Percentiles rank a stretch among this genome's conserved stretches.
These are phyloP conservation scores for Myanophis thanlyinensis DNA, from an alignment of 2,113 vertebrate genomes.

Conservation along the genomic window DNA sequence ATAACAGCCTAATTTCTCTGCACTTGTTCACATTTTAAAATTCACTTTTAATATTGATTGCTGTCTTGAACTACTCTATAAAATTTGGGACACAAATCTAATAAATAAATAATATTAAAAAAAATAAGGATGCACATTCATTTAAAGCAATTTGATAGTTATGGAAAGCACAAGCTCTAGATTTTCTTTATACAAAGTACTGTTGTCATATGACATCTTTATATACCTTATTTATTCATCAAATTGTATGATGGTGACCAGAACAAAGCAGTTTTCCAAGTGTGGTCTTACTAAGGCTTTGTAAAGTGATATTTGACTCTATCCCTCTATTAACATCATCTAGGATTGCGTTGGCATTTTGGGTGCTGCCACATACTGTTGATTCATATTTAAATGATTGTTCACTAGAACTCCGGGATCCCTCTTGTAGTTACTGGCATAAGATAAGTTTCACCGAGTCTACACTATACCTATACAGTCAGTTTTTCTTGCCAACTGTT, in stretches of 20 bases:
- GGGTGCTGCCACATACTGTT: too few relatives aligned
- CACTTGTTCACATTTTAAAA: constrained; percentile 16
- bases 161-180: neutral
- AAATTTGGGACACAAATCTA: neutral
- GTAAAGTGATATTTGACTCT: too few relatives aligned
- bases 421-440: neutral
- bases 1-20: neutral
- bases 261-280: too few relatives aligned
- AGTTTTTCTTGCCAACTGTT: neutral
- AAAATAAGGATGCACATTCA: neutral
- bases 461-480: neutral
- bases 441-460: neutral
- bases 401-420: neutral
- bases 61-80: neutral
- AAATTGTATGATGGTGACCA: neutral
- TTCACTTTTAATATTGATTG: neutral
- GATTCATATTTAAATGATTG: neutral
- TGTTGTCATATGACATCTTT: neutral
- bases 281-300: too few relatives aligned
- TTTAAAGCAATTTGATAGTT: neutral
- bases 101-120: constrained; percentile 7
- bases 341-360: too few relatives aligned
- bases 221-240: neutral
- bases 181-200: neutral
- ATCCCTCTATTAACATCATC: too few relatives aligned